phyloP scores from a whole-genome alignment of 30 jellyfish, hydroid and myxozoan species.

The Aurelia sp. region DNA sequence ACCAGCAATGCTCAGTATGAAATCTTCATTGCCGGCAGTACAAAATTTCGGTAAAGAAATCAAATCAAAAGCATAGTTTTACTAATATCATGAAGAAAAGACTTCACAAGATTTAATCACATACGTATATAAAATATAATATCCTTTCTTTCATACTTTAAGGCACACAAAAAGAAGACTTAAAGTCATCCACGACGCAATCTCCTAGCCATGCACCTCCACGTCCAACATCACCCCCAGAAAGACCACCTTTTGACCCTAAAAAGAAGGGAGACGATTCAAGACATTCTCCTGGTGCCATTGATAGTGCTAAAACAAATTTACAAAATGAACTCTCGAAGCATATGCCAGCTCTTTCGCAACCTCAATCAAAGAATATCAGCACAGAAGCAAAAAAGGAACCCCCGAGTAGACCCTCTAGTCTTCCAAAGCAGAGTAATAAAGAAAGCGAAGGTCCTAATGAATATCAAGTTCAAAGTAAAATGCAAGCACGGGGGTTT shows the following conservation, averaged over 20 bases:
- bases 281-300: neutral
- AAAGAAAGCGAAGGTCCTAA: neutral
- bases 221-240: conserved; percentile 45
- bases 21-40: too few species aligned
- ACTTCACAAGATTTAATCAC: too few species aligned
- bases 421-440: conserved; percentile 12
- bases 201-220: conserved; percentile 16
- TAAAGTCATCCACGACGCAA: too few species aligned
- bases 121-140: too few species aligned
- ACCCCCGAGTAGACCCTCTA: conserved; percentile 30
- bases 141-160: too few species aligned
- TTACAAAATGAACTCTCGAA: neutral
- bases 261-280: neutral
- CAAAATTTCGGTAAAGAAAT: too few species aligned
- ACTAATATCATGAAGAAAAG: too few species aligned
- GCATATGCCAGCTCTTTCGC: conserved; percentile 8
- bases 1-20: too few species aligned
- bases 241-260: neutral
- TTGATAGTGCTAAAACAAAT: neutral
- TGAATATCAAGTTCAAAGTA: neutral
- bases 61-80: too few species aligned
- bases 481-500: conserved; percentile 56
- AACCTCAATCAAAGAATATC: neutral
- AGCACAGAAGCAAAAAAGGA: neutral
- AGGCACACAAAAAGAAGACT: too few species aligned